phyloP scores from a whole-genome alignment of 1,140 invertebrate species.

The Cydia splendana region DNA sequence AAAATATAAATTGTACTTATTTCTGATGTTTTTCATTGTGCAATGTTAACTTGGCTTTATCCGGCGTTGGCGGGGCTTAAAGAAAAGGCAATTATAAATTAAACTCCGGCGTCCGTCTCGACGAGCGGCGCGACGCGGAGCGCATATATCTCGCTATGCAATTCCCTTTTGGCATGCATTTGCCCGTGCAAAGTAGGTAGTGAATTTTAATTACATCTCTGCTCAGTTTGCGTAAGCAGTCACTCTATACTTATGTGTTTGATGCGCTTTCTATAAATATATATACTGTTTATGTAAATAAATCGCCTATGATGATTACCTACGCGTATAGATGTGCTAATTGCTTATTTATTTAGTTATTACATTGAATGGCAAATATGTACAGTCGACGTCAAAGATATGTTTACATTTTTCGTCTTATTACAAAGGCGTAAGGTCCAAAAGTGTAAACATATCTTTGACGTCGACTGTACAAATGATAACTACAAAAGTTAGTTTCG shows the following conservation, averaged over 20 bases:
- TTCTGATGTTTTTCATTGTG: not conserved
- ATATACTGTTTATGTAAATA: too few relatives aligned
- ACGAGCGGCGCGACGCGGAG: conserved; percentile 10
- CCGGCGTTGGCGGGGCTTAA: conserved; percentile 6
- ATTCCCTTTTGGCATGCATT: conserved; percentile 49
- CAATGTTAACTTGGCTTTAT: not conserved
- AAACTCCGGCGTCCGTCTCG: conserved; percentile 3
- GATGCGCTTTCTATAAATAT: not conserved
- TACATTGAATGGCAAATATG: not conserved
- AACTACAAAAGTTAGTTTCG: not conserved
- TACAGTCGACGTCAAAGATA: too few relatives aligned
- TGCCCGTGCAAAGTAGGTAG: conserved; percentile 34
- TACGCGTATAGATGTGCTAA: too few relatives aligned
- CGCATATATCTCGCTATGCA: conserved; percentile 38
- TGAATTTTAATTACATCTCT: conserved; percentile 48
- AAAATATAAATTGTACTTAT: conserved; percentile 4
- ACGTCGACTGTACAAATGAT: too few relatives aligned
- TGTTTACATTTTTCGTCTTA: too few relatives aligned
- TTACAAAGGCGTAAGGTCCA: too few relatives aligned
- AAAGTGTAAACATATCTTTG: too few relatives aligned
- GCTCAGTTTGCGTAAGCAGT: not conserved
- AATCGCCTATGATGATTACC: too few relatives aligned
- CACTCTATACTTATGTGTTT: not conserved
- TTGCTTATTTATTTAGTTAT: not conserved
- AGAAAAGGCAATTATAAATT: conserved; percentile 19